Conservation (phyloP, 2,888 invertebrate genomes). For the Ligdia adustata region DNA sequence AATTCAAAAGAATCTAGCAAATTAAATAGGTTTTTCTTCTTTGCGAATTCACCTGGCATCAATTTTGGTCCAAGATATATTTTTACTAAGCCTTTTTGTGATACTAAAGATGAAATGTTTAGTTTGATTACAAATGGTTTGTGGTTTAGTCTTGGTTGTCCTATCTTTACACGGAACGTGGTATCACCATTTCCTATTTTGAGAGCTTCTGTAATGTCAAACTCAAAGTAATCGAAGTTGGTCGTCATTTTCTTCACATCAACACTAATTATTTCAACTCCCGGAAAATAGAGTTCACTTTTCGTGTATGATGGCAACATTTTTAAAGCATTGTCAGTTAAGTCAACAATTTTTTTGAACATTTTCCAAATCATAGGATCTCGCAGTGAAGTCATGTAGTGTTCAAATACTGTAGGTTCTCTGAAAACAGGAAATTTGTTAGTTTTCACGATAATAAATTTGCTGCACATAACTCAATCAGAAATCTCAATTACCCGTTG, state of each 20-base stretch:
- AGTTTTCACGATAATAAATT: constrained; percentile 25
- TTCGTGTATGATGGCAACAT: constrained; percentile 82
- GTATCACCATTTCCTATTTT: constrained; percentile 55
- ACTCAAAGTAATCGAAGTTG: constrained; percentile 86
- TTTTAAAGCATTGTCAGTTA: constrained; percentile 83
- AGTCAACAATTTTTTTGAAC: constrained; percentile 84
- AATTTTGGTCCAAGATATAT: constrained; percentile 89
- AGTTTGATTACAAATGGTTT: constrained; percentile 88
- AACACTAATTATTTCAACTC: constrained; percentile 85
- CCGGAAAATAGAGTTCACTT: constrained; percentile 85
- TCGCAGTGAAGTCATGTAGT: constrained; percentile 85
- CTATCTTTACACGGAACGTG: constrained; percentile 69
- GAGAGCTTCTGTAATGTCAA: constrained; percentile 86
- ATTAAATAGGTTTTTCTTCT: constrained; percentile 82
- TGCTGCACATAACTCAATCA: constrained; percentile 29
- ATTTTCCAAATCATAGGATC: constrained; percentile 89
- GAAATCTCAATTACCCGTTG: constrained; percentile 51
- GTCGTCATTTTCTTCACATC: constrained; percentile 87
- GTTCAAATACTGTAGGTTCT: constrained; percentile 60
- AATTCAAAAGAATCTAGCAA: constrained; percentile 85
- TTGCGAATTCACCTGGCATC: constrained; percentile 79
- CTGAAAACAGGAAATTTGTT: constrained; percentile 51
- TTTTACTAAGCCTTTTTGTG: constrained; percentile 84
- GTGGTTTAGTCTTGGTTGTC: constrained; percentile 87
- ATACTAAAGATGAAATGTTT: constrained; percentile 84